Evolutionary conservation across 2,797 vertebrate species (phyloP).

Genomic region (Alfaro cultratus): DNA sequence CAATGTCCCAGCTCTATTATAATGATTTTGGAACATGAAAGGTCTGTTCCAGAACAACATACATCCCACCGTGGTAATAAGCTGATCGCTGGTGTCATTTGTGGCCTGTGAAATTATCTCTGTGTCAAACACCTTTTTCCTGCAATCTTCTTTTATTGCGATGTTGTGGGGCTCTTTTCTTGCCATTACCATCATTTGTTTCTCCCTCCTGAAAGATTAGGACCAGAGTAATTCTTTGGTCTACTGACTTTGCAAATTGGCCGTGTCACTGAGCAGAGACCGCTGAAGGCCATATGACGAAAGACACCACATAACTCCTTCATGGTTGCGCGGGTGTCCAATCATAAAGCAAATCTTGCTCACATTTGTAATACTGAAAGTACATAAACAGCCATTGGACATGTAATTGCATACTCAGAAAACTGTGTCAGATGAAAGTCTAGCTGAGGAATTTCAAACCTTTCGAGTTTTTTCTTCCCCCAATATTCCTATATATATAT

Average conservation of each 20-base stretch:
- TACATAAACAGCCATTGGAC: background rate
- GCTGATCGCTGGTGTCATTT: background rate
- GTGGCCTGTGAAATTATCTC: background rate
- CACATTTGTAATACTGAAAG: background rate
- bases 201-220: conserved; percentile 70
- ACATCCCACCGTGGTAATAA: background rate
- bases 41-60: background rate
- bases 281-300: background rate
- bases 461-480: background rate
- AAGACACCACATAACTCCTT: background rate
- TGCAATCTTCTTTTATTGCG: background rate
- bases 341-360: conserved; percentile 1
- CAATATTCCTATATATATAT: background rate
- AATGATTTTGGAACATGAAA: background rate
- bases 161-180: background rate
- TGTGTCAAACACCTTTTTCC: background rate
- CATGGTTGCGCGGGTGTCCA: background rate
- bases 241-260: conserved; percentile 79
- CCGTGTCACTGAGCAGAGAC: conserved; percentile 61
- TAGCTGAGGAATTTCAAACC: background rate
- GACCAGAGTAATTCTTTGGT: conserved; percentile 76
- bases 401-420: background rate
- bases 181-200: background rate
- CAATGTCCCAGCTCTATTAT: no score
- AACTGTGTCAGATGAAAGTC: background rate